Conservation (phyloP, 1,140 invertebrate species). For the Leptinotarsa undecemlineata region DNA sequence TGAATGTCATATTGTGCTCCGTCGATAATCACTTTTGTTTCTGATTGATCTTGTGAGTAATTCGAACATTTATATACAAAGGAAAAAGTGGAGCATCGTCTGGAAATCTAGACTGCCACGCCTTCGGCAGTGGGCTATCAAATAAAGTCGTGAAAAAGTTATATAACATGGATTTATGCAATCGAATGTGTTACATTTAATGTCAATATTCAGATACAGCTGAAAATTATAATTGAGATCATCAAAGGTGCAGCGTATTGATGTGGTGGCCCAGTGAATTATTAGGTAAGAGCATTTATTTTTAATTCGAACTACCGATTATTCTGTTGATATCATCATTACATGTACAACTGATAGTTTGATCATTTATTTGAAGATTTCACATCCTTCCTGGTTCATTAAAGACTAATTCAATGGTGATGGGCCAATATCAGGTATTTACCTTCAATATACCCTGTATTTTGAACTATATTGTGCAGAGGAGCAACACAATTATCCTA, state of each 20-base stretch:
- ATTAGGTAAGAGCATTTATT: too few relatives aligned
- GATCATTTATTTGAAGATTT: too few relatives aligned
- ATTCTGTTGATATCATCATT: too few relatives aligned
- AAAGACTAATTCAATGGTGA: too few relatives aligned
- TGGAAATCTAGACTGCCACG: conserved; percentile 34
- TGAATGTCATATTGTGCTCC: conserved; percentile 21
- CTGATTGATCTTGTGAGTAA: conserved; percentile 33
- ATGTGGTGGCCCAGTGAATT: background rate
- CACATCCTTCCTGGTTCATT: too few relatives aligned
- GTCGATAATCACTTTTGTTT: conserved; percentile 29
- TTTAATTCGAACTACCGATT: too few relatives aligned
- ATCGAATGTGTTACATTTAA: conserved; percentile 20
- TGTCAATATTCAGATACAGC: background rate
- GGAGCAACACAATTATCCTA: too few relatives aligned
- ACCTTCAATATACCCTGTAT: too few relatives aligned
- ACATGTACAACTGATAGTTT: too few relatives aligned
- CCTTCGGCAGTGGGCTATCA: conserved; percentile 36
- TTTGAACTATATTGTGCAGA: too few relatives aligned
- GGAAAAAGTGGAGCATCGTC: conserved; percentile 32
- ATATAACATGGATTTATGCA: conserved; percentile 26
- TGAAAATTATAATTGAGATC: background rate
- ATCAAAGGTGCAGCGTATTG: background rate
- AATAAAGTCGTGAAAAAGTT: conserved; percentile 24
- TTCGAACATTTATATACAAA: conserved; percentile 33
- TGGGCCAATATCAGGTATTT: too few relatives aligned